Base-by-base conservation (phyloP, 2,113 vertebrate species). In the Neolamprologus devosi region DNA sequence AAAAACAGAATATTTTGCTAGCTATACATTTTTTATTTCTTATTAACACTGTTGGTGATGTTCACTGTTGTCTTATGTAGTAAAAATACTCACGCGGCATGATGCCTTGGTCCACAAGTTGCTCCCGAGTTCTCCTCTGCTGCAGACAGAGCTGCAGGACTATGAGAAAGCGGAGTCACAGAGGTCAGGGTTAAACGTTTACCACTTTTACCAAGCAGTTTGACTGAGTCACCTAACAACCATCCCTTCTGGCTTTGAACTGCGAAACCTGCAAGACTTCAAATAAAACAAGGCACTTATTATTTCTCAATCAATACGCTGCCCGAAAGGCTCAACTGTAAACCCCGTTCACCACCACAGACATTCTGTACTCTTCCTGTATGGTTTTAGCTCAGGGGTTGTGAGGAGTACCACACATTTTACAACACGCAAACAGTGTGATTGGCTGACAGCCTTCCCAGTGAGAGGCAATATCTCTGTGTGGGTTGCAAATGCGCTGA, bases 91-190 rank as follows among this genome's bases (percentile, higher is more conserved):
- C 97, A 99, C 98, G 98, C 91, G 98, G 97, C 98, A 99, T 98
- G 97, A 99, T 99, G 96, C 98, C 98, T 94, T 99, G 98, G 95
- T 99, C 98, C 94, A 97, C 98, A 81, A 99, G 97, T 90, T 99
- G 98, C 86, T 99, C 97, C 85, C 98, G 96, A n/a, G 97, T 99
- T 87, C 98, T 96, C 91, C 98, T 97, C 90, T 99, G 98, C 82
- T 99, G 98, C 45, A 99, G 96, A 95, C 97, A 97, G 90, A 98
- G 96, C 94, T 99, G 98, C 91, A 99, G 97, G 83, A 98, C 98
- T 99, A 95, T 57, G 78, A 95, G 96, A 87, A 91, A 85, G 82
- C 60, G 70, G 80, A 94, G 47, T 92, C 33, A 94, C 93, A 91
- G 87, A 84, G 83, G 78, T 93, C 81, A 85, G 30, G 83, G 87